A percentile compares a stretch with the other conserved stretches of the same genome.
These are phyloP conservation scores for Seriola quinqueradiata DNA, from an alignment of 2,113 vertebrate genomes.

Conservation along the genomic window DNA sequence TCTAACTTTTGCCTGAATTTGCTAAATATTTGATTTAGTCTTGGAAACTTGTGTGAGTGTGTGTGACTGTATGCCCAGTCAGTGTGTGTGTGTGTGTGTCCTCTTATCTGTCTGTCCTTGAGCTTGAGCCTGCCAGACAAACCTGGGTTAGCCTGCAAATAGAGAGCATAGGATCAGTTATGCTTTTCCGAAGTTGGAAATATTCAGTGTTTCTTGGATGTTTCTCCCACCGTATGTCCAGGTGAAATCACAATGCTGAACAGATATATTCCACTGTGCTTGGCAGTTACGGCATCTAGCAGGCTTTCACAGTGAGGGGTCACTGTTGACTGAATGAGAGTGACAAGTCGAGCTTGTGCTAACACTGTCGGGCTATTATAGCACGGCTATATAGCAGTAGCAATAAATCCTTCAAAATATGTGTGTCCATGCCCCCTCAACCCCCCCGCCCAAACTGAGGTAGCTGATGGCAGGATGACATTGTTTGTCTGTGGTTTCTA, in stretches of 20 bases:
- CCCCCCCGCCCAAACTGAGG: not conserved
- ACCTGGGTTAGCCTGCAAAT: slow-evolving; percentile 57
- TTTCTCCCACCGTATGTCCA: not conserved
- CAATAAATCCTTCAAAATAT: too few relatives aligned
- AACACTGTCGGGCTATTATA: not conserved
- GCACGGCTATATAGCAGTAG: too few relatives aligned
- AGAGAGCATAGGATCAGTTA: slow-evolving; percentile 14
- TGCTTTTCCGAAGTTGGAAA: not conserved
- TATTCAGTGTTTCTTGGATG: slow-evolving; percentile 7
- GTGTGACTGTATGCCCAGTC: slow-evolving; percentile 10
- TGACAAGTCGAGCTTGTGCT: not conserved
- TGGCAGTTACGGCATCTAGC: not conserved
- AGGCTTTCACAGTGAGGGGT: not conserved
- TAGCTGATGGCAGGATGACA: not conserved
- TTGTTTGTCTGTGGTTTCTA: not conserved
- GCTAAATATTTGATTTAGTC: slow-evolving; percentile 77
- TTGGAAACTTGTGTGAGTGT: slow-evolving; percentile 22
- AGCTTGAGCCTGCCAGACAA: slow-evolving; percentile 65
- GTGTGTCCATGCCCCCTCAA: too few relatives aligned
- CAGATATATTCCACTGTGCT: not conserved
- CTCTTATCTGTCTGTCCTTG: slow-evolving; percentile 80
- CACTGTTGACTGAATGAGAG: not conserved
- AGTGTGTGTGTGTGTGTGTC: slow-evolving; percentile 40
- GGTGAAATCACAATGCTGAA: not conserved
- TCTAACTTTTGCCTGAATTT: slow-evolving; percentile 66